Evolutionary conservation across 2,888 invertebrate species (phyloP).

Genomic region (Blastobasis lacticolella): DNA sequence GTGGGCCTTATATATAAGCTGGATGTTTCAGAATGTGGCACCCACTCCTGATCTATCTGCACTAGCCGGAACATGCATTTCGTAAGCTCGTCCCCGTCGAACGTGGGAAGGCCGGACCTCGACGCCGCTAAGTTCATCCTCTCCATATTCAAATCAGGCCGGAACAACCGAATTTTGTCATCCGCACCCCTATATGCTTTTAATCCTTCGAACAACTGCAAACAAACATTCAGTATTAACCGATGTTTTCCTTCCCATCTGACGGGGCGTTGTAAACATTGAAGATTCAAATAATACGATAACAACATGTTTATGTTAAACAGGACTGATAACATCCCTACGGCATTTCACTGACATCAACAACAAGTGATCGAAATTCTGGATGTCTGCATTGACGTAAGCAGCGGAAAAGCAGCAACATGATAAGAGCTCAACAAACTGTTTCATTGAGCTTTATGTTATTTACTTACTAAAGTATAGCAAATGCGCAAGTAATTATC

Average conservation of each 20-base stretch:
- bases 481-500: no score
- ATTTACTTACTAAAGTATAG: no score
- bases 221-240: constrained; percentile 1
- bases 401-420: not conserved
- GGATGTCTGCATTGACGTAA: constrained; percentile 5
- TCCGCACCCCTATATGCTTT: constrained; percentile 97
- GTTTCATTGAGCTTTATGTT: no score
- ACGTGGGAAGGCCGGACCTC: constrained; percentile 90
- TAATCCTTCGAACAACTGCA: constrained; percentile 97
- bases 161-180: constrained; percentile 92
- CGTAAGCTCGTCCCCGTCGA: constrained; percentile 89
- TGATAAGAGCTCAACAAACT: no score
- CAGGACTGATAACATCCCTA: constrained; percentile 11
- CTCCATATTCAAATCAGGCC: constrained; percentile 96
- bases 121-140: constrained; percentile 91
- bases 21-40: constrained; percentile 91
- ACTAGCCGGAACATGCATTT: constrained; percentile 89
- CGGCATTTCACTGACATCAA: constrained; percentile 5
- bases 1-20: constrained; percentile 98
- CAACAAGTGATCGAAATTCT: not conserved
- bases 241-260: not conserved
- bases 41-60: constrained; percentile 97
- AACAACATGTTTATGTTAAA: constrained; percentile 14
- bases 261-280: not conserved
- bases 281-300: constrained; percentile 16